Evolutionary conservation across 23 tunicate species (phyloP), one percentile per base, ranked within the genome.

Genomic region (Phallusia fumigata): DNA sequence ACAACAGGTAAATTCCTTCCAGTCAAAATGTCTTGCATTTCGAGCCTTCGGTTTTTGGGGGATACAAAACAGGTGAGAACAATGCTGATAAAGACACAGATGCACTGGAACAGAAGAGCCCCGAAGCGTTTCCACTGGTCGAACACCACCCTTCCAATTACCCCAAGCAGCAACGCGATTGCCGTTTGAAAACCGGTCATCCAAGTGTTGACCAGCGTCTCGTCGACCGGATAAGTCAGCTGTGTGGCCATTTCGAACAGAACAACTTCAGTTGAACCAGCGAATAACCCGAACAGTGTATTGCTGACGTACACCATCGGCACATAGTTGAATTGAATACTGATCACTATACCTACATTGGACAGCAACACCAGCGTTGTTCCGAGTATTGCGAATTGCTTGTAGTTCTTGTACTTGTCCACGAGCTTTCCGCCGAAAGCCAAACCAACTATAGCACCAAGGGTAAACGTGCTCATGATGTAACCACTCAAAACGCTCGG

Each of bases 171-270:
- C 28, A 58, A 58, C 11, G 69, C 69, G 28, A 58, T 21, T 21
- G 28, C 26, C 5, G 69, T 58, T 58, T 58, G 69, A 58, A 58
- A 1, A 1, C 69, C 69, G 11, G 69, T 58, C 69, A 58, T 58
- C 69, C 69, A 58, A 58, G 69, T 58, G 69, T 58, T 58, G 26
- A 58, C 69, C 69, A 58, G 69, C 69, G 69, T 58, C 69, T 58
- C 69, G 69, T 58, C 69, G 15, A 24, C 28, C 28, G 69, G 69
- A 58, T 58, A 58, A 13, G 69, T 58, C 69, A 58, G 28, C 69
- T 58, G 69, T 16, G 69, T 58, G 28, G 69, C 69, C 69, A 58
- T 58, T 58, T 58, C 69, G 28, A 58, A 58, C 69, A 58, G 28
- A 5, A 58, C 69, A 5, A 58, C 69, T 58, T 58, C 69, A 24